Percentiles rank a stretch among this genome's conserved stretches.
These are phyloP conservation scores for Vanacampus margaritifer DNA, from an alignment of 2,113 vertebrate genomes.

Conservation along the genomic window DNA sequence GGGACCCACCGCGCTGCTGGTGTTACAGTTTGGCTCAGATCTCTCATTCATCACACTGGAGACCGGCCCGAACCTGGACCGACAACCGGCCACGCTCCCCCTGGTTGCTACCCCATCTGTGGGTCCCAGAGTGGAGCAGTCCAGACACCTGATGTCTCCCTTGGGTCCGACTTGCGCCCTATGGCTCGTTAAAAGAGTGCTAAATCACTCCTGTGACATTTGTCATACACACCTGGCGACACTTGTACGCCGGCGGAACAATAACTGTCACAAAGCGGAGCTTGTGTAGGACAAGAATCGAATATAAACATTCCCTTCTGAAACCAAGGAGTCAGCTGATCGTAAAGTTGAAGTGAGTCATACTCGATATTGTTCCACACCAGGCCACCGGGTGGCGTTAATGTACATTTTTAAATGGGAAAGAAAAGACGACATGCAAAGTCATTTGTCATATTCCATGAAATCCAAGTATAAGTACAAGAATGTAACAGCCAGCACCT, in stretches of 20 bases:
- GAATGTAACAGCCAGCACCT: background rate
- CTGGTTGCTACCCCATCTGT: background rate
- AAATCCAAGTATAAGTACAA: background rate
- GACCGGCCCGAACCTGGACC: slow-evolving; percentile 21
- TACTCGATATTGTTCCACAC: background rate
- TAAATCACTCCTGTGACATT: slow-evolving; percentile 62
- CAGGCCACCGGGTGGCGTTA: background rate
- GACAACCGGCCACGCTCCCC: slow-evolving; percentile 3
- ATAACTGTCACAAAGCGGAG: slow-evolving; percentile 53
- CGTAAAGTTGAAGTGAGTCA: background rate
- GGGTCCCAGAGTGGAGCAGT: slow-evolving; percentile 35
- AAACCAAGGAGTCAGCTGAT: background rate
- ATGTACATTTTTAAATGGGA: background rate
- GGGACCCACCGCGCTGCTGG: slow-evolving; percentile 54
- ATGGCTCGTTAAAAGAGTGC: slow-evolving; percentile 56
- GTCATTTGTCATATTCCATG: background rate
- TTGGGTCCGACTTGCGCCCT: slow-evolving; percentile 56
- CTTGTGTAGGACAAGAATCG: slow-evolving; percentile 12
- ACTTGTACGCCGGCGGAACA: slow-evolving; percentile 56
- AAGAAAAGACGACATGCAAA: background rate
- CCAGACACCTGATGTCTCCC: slow-evolving; percentile 45
- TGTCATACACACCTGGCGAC: slow-evolving; percentile 61
- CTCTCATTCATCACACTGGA: slow-evolving; percentile 69
- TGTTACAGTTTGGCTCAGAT: slow-evolving; percentile 73
- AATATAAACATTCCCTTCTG: background rate